Base-by-base conservation (phyloP, 1,140 invertebrate genomes). In the Ceratina australensis region DNA sequence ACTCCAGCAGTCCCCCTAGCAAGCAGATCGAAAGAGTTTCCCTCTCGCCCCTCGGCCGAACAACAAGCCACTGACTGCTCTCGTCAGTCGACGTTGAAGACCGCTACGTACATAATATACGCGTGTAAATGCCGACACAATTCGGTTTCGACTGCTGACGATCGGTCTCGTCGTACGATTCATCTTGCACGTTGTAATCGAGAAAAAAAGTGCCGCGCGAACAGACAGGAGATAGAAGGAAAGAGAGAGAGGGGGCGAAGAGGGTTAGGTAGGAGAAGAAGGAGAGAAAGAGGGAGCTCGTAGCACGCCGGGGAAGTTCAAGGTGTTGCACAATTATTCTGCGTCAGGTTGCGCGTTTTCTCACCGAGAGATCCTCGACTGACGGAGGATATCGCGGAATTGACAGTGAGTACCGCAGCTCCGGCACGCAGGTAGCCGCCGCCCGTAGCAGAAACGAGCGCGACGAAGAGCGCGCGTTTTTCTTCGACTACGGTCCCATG, bases 31-130 rank as follows among this genome's bases (percentile, higher is more conserved):
- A 76, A 76, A 77, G 74, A 71, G 74, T 69, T 77, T 71, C 79
- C 80, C 64, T 74, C 80, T 80, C 69, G 72, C 66, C 72, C 80
- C 77, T 52, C 56, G 15, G n/a, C 72, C 7, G 78, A 78, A 81
- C 79, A 86, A 87, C 87, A 87, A 87, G 87, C 84, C 79, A 84
- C 77, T 73, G 84, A 78, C 79, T 83, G 74, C 80, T 77, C 82
- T 87, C 87, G 82, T 85, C 85, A 86, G 87, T 87, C 75, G 87
- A 78, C 82, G 87, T 80, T 82, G 71, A 86, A 86, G 84, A 86
- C 79, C 77, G 82, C 73, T 85, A 81, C 81, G 86, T 80, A 76
- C 72, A 74, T 72, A 69, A 18, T 54, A n/a, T n/a, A 54, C 33
- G 33, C 72, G 77, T 75, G 59, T 66, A 50, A 71, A 84, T 50